A percentile compares a stretch with the other conserved stretches of the same genome.
Conservation (phyloP, 92 coral and sea anemone species). For the Phymanthus crucifer region DNA sequence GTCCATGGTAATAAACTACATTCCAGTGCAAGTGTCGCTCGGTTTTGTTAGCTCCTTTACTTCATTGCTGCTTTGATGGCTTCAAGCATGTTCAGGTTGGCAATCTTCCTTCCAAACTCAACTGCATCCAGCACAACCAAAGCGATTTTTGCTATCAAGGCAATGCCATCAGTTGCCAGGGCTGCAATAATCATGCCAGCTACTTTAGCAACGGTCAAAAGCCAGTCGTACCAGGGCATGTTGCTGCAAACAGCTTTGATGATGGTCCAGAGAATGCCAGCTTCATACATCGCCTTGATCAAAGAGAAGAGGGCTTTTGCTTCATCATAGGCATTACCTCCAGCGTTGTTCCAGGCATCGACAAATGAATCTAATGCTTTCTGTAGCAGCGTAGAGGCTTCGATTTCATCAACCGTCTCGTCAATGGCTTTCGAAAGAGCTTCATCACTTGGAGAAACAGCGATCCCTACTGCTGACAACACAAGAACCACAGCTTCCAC, state of each 20-base stretch:
- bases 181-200: conserved; percentile 54
- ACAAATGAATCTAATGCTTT: conserved; percentile 39
- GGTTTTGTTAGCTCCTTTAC: not conserved
- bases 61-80: conserved; percentile 37
- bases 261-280: conserved; percentile 54
- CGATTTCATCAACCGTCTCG: conserved; percentile 34
- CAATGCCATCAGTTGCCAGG: conserved; percentile 33
- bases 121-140: conserved; percentile 39
- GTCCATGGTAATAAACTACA: no score
- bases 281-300: conserved; percentile 24
- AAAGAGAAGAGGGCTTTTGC: conserved; percentile 58
- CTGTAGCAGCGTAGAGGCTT: conserved; percentile 27
- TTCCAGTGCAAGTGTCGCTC: no score
- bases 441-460: not conserved
- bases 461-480: conserved; percentile 45
- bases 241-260: conserved; percentile 50
- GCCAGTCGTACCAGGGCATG: conserved; percentile 59
- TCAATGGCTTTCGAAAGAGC: conserved; percentile 17
- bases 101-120: conserved; percentile 53
- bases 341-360: conserved; percentile 46
- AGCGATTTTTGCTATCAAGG: conserved; percentile 58
- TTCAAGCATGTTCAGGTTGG: conserved; percentile 47
- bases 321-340: conserved; percentile 26
- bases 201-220: conserved; percentile 52
- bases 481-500: conserved; percentile 55